phyloP scores from a whole-genome alignment of 92 coral and sea anemone genomes.

The Hydrozoanthus gracilis region DNA sequence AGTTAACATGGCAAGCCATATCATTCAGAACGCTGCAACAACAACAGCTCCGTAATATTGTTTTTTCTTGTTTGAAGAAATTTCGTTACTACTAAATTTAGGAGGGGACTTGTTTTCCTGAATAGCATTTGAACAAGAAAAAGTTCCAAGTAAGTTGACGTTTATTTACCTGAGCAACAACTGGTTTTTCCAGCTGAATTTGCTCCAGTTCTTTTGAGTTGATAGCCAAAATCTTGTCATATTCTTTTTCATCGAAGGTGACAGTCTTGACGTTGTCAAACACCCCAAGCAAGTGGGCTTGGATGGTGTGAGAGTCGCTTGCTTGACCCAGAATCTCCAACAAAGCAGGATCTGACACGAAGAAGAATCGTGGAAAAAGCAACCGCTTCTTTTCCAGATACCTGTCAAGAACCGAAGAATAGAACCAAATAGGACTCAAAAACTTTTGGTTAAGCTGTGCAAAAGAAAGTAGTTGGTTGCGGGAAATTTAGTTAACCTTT shows the following conservation, averaged over 20 bases:
- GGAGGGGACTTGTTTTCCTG: no score
- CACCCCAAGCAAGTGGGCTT: constrained; percentile 94
- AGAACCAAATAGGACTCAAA: neutral
- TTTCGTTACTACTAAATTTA: no score
- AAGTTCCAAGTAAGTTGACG: neutral
- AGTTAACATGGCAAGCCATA: no score
- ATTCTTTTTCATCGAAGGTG: constrained; percentile 95
- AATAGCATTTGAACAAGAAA: neutral
- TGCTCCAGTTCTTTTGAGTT: constrained; percentile 93
- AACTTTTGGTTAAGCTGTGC: neutral
- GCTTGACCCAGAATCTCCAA: constrained; percentile 99
- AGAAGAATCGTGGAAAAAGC: constrained; percentile 98
- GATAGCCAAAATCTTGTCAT: constrained; percentile 93
- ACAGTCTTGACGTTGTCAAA: constrained; percentile 97
- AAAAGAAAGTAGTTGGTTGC: no score
- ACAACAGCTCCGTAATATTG: no score
- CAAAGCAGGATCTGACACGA: constrained; percentile 99
- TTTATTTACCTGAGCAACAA: constrained; percentile 88
- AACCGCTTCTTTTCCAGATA: constrained; percentile 98
- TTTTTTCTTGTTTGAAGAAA: no score
- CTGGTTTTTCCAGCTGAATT: constrained; percentile 89
- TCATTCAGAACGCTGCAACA: no score
- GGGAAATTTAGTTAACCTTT: neutral
- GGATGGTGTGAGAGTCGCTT: constrained; percentile 99
- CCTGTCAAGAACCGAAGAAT: constrained; percentile 43